Evolutionary conservation across 2,797 vertebrate species (phyloP), one percentile per base, ranked within the genome.

Genomic region (Menidia menidia): DNA sequence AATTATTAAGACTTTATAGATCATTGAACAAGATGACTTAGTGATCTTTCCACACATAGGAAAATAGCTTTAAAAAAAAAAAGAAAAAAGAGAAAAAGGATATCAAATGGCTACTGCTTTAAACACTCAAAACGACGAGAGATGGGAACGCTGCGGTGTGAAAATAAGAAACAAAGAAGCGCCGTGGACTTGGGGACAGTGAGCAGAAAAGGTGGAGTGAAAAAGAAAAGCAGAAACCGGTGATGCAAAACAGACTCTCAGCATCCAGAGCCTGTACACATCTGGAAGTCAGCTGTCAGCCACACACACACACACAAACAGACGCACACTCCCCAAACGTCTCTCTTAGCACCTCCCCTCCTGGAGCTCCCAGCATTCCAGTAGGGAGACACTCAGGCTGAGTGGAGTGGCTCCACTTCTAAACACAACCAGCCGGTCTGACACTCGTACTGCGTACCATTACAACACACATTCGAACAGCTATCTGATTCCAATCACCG

Each of bases 221-320:
- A 67, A 70, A 75, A 68, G 73, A 78, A 82, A 77, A 71, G 60
- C 58, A 83, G 74, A 88, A 71, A 71, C 64, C 73, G 76, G 68
- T 93, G 90, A 95, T 93, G 88, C 84, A 86, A 90, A 93, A 68
- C 93, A 95, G 93, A 93, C 75, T 68, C 82, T 62, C 78, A 86
- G 87, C 78, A 67, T 82, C 75, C 77, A 81, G 82, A 89, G 80
- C 64, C 80, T 66, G 79, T 64, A 47, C 90, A 94, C 94, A 95
- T 95, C 94, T 95, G 94, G 93, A 94, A 92, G 89, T 93, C 93
- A 95, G 93, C 94, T 94, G 94, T 94, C 93, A 93, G 79, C 85
- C 84, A 52, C 84, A 52, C 83, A 76, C 81, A 73, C 82, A 71
- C 72, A 60, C 68, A 58, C 66, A 51, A 57, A 75, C 66, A 72